A percentile compares a stretch with the other conserved stretches of the same genome.
phyloP scores from a whole-genome alignment of 2,113 vertebrate species.

The Psilopogon haemacephalus region DNA sequence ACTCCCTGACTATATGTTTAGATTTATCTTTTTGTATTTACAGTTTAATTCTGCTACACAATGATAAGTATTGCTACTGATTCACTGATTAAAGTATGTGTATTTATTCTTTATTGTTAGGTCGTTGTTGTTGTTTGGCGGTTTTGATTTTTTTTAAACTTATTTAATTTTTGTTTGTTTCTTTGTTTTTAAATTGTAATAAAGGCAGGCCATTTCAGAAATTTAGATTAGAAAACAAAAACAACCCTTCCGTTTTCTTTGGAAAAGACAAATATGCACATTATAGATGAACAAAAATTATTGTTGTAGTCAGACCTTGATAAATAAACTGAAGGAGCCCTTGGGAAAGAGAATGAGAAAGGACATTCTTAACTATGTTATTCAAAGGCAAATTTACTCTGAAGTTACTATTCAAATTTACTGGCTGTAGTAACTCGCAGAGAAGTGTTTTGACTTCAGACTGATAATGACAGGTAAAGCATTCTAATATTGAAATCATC shows the following conservation, averaged over 20 bases:
- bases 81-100: neutral
- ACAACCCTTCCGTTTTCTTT: neutral
- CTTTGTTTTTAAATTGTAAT: neutral
- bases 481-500: neutral
- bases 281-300: neutral
- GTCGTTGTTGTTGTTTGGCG: too few relatives aligned
- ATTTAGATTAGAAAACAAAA: neutral
- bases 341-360: neutral
- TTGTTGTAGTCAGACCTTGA: neutral
- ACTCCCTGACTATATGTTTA: neutral
- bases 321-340: neutral
- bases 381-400: neutral
- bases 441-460: neutral
- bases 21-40: neutral
- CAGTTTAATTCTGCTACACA: neutral
- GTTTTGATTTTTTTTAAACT: neutral
- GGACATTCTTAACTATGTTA: neutral
- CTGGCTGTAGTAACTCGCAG: neutral
- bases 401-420: neutral
- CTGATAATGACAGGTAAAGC: neutral
- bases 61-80: neutral
- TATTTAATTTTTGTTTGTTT: neutral
- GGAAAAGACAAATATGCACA: neutral
- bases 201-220: neutral
- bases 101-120: too few relatives aligned